phyloP scores from a whole-genome alignment of 2,113 vertebrate species.

The Microtus ochrogaster region DNA sequence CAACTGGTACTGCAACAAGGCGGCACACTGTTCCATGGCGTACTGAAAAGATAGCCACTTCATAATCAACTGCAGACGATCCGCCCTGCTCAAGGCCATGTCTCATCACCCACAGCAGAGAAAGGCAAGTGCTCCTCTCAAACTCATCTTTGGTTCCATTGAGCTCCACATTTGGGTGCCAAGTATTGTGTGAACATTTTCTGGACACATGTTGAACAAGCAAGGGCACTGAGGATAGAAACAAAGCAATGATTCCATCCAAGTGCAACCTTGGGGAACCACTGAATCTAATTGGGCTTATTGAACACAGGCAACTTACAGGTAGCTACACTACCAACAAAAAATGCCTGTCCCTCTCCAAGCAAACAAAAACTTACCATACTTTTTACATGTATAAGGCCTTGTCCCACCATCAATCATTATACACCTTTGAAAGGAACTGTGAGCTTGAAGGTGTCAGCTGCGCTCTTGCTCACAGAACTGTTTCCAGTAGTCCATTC shows the following conservation, averaged over 20 bases:
- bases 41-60: not conserved
- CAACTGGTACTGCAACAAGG: not conserved
- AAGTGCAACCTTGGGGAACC: not conserved
- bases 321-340: not conserved
- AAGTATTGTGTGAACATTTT: not conserved
- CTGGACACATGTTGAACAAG: not conserved
- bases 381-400: not conserved
- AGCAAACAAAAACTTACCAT: not conserved
- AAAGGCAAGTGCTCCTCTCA: not conserved
- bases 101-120: not conserved
- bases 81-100: not conserved
- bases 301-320: not conserved
- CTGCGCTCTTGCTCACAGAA: not conserved
- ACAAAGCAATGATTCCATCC: not conserved
- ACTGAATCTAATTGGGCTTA: not conserved
- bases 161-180: no score
- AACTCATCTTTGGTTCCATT: not conserved
- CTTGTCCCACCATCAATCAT: not conserved
- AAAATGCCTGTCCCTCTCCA: not conserved
- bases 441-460: not conserved
- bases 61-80: not conserved
- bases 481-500: not conserved
- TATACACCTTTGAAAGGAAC: not conserved
- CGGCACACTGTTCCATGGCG: not conserved
- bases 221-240: not conserved